Base-by-base conservation (phyloP, 2,113 vertebrate species). In the Lasiurus borealis region DNA sequence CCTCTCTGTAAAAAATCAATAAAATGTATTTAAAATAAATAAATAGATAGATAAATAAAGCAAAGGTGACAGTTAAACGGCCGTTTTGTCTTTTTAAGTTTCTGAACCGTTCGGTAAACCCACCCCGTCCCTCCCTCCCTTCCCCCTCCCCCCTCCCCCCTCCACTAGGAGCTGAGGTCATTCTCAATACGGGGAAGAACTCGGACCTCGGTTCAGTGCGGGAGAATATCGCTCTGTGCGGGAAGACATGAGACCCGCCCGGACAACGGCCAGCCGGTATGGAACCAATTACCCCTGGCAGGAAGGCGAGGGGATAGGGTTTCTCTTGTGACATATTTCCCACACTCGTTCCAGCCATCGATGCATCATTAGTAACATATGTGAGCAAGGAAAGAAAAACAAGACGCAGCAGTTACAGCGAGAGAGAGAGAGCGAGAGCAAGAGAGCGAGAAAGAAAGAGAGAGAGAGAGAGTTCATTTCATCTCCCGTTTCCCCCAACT, bases 251-350 rank as follows among this genome's bases (percentile, higher is more conserved):
- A 31, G 90, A 96, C 80, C 97, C 93, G 93, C 95, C 93, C 81
- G 81, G 95, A 72, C 57, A 78, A 77, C 94, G 44, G 62, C 96
- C 98, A 97, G 76, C 90, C 15, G 97, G 16, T 96, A 95, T 98
- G 98, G 98, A 98, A 97, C 94, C 96, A 97, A 98, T 98, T 97
- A 95, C 93, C 95, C 54, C 95, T 98, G 98, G 97, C 97, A 97
- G 94, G 59, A 93, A 95, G 96, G 96, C 95, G 27, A 91, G 95
- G 95, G 91, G 95, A 92, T 98, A 98, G 88, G n/a, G 78, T 98
- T 98, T 97, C 96, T 98, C 96, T 90, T 95, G 93, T 10, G 1
- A 96, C 96, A 96, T 94, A 97, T 97, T 98, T 98, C 98, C 97
- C 97, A 98, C 85, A 97, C 94, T 97, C 90, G 21, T 92, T 97